Conservation (phyloP, 2,113 vertebrate species). For the Puffinus mauretanicus region DNA sequence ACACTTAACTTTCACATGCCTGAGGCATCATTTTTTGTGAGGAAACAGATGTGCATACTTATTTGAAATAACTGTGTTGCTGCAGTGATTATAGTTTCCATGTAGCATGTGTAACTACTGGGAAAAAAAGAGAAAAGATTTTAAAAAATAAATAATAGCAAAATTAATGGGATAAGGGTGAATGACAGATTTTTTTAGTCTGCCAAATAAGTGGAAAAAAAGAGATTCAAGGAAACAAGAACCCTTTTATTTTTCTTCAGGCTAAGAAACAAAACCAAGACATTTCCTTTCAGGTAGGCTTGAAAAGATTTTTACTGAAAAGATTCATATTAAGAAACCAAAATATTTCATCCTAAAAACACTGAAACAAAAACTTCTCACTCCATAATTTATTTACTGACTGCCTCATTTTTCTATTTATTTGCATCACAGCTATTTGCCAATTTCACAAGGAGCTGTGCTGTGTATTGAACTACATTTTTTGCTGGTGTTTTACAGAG, state of each 20-base stretch:
- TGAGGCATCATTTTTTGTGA: not conserved
- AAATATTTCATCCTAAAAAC: not conserved
- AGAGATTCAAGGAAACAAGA: not conserved
- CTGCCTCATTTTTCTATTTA: not conserved
- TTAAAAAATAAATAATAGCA: not conserved
- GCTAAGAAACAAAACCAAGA: not conserved
- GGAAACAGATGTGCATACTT: not conserved
- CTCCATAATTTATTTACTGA: not conserved
- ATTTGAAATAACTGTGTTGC: not conserved
- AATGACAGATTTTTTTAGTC: not conserved
- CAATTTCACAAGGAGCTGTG: not conserved
- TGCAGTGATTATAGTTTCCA: not conserved
- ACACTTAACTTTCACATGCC: not conserved
- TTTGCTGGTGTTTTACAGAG: not conserved
- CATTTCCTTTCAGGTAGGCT: not conserved
- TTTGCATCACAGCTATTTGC: not conserved
- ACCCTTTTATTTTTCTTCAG: not conserved
- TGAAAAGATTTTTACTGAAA: not conserved
- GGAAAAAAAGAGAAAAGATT: not conserved
- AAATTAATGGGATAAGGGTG: not conserved
- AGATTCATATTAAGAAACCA: not conserved
- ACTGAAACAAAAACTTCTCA: not conserved
- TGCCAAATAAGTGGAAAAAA: not conserved
- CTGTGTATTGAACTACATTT: not conserved
- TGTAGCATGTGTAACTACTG: not conserved